Base-by-base conservation (phyloP, 1,140 invertebrate genomes). In the Sinella curviseta region DNA sequence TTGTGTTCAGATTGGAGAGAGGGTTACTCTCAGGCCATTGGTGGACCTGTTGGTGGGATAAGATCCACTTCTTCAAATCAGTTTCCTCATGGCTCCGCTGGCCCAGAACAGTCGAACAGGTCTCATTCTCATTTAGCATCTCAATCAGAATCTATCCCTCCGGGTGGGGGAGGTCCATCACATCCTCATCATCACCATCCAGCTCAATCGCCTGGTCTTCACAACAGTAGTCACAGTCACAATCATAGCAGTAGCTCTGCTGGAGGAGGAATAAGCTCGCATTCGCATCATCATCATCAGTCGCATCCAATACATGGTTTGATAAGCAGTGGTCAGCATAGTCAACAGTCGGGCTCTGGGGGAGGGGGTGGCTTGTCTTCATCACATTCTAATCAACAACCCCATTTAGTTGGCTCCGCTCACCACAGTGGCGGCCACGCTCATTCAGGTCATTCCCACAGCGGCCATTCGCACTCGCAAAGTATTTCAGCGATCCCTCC, bases 1-100 rank as follows among this genome's bases (percentile, higher is more conserved):
- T 65, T 12, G 26, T 12, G 39, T 12, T 48, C 26, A 78, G 78
- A 74, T 54, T 79, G 78, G 78, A 79, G 78, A 26, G 78, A 76
- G 30, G 74, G 48, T 1, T 79, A 75, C 35, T 12, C 48, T 39
- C 78, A 75, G n/a, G n/a, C 67, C 14, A 39, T 70, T 31, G 30
- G 12, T 33, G 65, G 65, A 31, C 65, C 65, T 12, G 28, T 70
- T 4, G 65, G 65, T 17, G 65, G 65, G 12, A 70, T 70, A 3
- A 70, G 65, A 33, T 33, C 65, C 28, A n/a, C n/a, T n/a, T 30
- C 26, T 14, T 3, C 28, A 33, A 70, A 33, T 70, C 65, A 70
- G 24, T 70, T 31, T 70, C 31, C 65, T 3, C 65, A 70, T 70
- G 26, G 28, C 26, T 70, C 65, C 14, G 30, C 65, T 31, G 65